phyloP scores from a whole-genome alignment of 2,888 invertebrate genomes.

The Drosophila greeni region DNA sequence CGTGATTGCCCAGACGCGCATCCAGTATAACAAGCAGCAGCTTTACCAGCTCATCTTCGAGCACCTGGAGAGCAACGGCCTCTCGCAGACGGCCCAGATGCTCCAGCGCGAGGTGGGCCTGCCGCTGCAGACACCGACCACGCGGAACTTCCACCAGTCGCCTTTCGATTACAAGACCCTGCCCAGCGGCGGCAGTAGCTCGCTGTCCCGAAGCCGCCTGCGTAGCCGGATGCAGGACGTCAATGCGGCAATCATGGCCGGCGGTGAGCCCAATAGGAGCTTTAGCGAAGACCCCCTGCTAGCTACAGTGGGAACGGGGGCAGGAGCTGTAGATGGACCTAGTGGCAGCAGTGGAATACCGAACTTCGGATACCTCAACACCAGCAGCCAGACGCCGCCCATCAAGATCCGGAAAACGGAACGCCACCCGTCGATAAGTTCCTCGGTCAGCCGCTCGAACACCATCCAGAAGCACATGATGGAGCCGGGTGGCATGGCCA shows the following conservation, averaged over 20 bases:
- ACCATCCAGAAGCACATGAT: slow-evolving; percentile 80
- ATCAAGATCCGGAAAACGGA: slow-evolving; percentile 63
- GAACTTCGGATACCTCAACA: slow-evolving; percentile 44
- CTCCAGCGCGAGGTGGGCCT: slow-evolving; percentile 89
- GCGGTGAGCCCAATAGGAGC: slow-evolving; percentile 40
- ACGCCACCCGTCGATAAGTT: slow-evolving; percentile 28
- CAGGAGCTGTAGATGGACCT: neutral
- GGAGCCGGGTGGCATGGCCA: slow-evolving; percentile 48
- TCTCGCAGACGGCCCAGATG: slow-evolving; percentile 85
- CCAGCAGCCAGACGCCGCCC: slow-evolving; percentile 57
- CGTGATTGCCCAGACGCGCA: slow-evolving; percentile 97
- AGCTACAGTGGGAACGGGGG: slow-evolving; percentile 15
- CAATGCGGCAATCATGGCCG: slow-evolving; percentile 64
- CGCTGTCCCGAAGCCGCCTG: slow-evolving; percentile 70
- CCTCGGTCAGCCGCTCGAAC: slow-evolving; percentile 62
- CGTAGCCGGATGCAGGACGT: slow-evolving; percentile 77
- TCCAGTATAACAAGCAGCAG: slow-evolving; percentile 96
- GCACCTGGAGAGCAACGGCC: slow-evolving; percentile 89
- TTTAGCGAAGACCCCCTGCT: slow-evolving; percentile 43
- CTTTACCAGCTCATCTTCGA: slow-evolving; percentile 94
- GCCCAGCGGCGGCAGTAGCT: slow-evolving; percentile 56
- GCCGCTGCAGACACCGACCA: slow-evolving; percentile 76
- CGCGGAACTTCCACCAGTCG: slow-evolving; percentile 77
- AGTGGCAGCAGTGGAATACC: slow-evolving; percentile 41
- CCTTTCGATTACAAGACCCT: slow-evolving; percentile 77